Base-by-base conservation (phyloP, 2,888 invertebrate species). In the Noctua pronuba region DNA sequence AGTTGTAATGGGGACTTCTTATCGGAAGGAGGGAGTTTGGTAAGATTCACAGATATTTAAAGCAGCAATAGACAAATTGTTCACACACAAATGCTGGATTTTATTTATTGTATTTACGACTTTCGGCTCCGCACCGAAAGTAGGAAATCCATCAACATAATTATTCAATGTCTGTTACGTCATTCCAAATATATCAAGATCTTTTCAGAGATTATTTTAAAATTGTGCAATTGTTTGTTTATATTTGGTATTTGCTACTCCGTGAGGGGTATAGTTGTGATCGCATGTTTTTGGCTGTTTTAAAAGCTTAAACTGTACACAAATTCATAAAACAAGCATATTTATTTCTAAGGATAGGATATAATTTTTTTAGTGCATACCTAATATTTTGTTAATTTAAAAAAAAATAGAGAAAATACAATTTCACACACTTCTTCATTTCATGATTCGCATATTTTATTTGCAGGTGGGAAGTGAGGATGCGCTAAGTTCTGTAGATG, bases 391-490 rank as follows among this genome's bases (percentile, higher is more conserved):
- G 7, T 44, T 6, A 2, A 16, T 28, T 16, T 41, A 28, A 65
- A 44, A 24, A 10, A 31, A 67, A 35, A 31, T 35, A 35, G 0
- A 31, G 24, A 60, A 21, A 21, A 31, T 11, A 21, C 1, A 68
- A 46, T 7, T 28, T 44, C 70, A 31, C 16, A 66, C 18, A 72
- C 5, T 7, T n/a, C 13, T 28, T 35, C 60, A 41, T 18, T 41
- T 35, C 58, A 68, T 49, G 18, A 21, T 64, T 74, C 21, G 16
- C 38, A 41, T 24, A 66, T 52, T 80, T 66, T 75, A 1, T 70
- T 85, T 79, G 35, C 90, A 97, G 97, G 92, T 97, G 83, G 97
- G 97, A 66, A 97, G 97, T 92, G 97, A 97, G 89, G 97, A 97
- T 92, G 97, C 97, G 0, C 91, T 97, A 10, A 97, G 97, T 94